Base-by-base conservation (phyloP, 2,888 invertebrate genomes). In the Gisinianus flammeolus region DNA sequence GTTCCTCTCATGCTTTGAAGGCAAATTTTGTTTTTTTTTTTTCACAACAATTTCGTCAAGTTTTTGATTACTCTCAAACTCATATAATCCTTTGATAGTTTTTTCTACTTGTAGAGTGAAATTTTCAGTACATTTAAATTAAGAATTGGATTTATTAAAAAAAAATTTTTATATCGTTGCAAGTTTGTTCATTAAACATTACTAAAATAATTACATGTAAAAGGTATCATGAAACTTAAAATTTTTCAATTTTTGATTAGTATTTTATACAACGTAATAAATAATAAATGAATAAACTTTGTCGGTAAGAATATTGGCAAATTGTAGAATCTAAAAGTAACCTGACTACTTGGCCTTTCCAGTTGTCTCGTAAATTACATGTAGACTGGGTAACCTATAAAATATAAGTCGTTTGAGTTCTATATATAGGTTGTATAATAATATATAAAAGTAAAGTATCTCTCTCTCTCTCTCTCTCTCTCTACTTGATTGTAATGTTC, bases 1-100 rank as follows among this genome's bases (percentile, higher is more conserved):
- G 71, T 26, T 71, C 68, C 24, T 30, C 71, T 71, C 71, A 30
- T 44, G 70, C 30, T 70, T 70, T 54, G 16, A 52, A 71, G 56
- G 71, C 71, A 71, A 56, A 35, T 66, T 66, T 30, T 66, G 28
- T 66, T 66, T 26, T 24, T 12, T 5, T 62, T 62, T 62, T 44
- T 54, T 54, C 54, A 54, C 8, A 54, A 54, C n/a, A 54, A 8
- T 54, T 54, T 6, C 26, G 12, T n/a, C 12, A 62, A 62, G 22
- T 28, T 66, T n/a, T n/a, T n/a, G n/a, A n/a, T n/a, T n/a, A n/a
- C n/a, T n/a, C n/a, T n/a, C n/a, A n/a, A n/a, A n/a, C n/a, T n/a
- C 56, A 12, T 56, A n/a, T 56, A 3, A 56, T 56, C n/a, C 31
- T 30, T 66, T 6, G 24, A 12, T 64, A 4, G 5, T 64, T 64